Evolutionary conservation across 2,113 vertebrate species (phyloP), one percentile per base, ranked within the genome.

Genomic region (Mormoops blainvillei): DNA sequence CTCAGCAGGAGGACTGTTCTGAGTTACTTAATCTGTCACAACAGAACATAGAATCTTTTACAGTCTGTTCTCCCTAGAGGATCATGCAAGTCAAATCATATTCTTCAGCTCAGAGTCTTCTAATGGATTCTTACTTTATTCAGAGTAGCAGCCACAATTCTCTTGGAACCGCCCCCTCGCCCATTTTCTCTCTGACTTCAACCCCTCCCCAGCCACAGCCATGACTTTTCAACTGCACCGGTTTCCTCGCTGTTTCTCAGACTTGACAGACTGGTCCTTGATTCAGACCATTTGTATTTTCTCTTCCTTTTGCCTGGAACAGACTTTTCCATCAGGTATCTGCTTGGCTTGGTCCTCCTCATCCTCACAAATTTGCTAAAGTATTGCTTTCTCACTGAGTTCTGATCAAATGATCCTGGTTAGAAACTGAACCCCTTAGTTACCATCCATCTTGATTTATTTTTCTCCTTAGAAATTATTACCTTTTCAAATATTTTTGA

Each of bases 391-490:
- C 77, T 67, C 14, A 12, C 28, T 31, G 33, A 61, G 13, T 2
- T n/a, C 19, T 93, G 70, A 61, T 7, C 38, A 38, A 36, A 26
- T 56, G 38, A 65, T 89, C 71, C 67, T 58, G 24, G 38, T n/a
- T 65, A 89, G 89, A 92, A 94, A 38, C 41, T 15, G 26, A 78
- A 73, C 11, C 20, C 18, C 12, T 52, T 38, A 65, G 38, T 28
- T 18, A 41, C 11, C 68, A 22, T 26, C 33, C 58, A 74, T 3
- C 13, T 28, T 81, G 4, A 63, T 76, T 65, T 28, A 45, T 48
- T 74, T 92, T 94, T 52, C 14, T 85, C 20, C 67, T 94, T 86
- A 74, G 83, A 43, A 70, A 94, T 94, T 52, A 48, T 56, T 74
- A 10, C 16, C 7, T 74, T 91, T 2, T 38, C 41, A 43, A 88